Evolutionary conservation across 2,113 vertebrate species (phyloP), one percentile per base, ranked within the genome.

Genomic region (Aspidoscelis tigris): DNA sequence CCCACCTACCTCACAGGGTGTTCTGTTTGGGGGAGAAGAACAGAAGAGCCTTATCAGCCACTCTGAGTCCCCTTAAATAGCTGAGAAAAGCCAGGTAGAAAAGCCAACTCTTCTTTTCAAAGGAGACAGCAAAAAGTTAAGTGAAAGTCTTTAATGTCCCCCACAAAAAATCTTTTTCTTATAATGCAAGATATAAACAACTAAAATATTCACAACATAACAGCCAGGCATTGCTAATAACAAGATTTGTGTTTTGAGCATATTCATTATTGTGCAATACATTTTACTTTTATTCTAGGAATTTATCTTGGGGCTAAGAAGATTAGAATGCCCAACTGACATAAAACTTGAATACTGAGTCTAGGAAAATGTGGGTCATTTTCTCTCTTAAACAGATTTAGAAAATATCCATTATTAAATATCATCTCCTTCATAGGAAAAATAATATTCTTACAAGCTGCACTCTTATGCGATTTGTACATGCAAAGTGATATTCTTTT

Each of bases 401-500:
- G 33, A 33, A 33, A 33, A 33, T 33, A 33, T 33, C 33, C 33
- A 33, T 33, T 33, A 33, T 33, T 33, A 33, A 33, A 33, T 33
- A 53, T 93, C 84, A 83, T 70, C 55, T 81, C 65, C 18, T 33
- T 1, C 41, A 73, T 87, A 80, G 74, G 87, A 66, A 85, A 88
- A 78, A 83, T 33, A 86, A 81, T 80, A 78, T 82, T 65, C 66
- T 65, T 86, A 64, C 76, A 43, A 88, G 69, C 76, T n/a, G n/a
- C 24, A 44, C 66, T 88, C 9, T 44, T 20, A 22, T 77, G 4
- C 70, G 41, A 5, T 88, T 26, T 64, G 84, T 90, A 93, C 90
- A 70, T 88, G 72, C 90, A 73, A 82, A 71, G 18, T 77, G 26
- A 73, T 72, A 83, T 86, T 72, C 68, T 86, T 88, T 79, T 81